Evolutionary conservation across 2,113 vertebrate species (phyloP).

Genomic region (Callionymus lyra): DNA sequence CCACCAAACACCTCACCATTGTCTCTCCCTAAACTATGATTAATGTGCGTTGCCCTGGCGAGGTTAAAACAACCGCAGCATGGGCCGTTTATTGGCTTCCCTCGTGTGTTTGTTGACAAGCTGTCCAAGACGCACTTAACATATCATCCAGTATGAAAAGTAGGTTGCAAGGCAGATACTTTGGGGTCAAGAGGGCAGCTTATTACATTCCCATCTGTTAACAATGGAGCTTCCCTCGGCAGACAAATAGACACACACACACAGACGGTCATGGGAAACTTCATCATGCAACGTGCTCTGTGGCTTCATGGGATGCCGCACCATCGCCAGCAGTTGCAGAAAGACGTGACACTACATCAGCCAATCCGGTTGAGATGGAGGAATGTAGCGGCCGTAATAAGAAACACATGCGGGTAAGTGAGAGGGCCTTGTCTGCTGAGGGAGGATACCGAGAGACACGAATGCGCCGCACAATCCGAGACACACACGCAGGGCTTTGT

Average conservation of each 20-base stretch:
- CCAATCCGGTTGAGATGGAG: constrained; percentile 22
- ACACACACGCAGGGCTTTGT: no score
- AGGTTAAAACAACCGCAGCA: constrained; percentile 61
- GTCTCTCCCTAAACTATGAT: constrained; percentile 48
- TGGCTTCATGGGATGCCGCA: constrained; percentile 37
- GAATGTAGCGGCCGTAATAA: constrained; percentile 49
- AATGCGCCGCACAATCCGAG: constrained; percentile 11
- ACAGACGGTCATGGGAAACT: constrained; percentile 45
- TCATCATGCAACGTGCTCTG: constrained; percentile 37
- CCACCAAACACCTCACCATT: constrained; percentile 65
- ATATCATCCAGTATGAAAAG: constrained; percentile 61
- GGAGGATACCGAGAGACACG: constrained; percentile 45
- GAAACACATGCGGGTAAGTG: constrained; percentile 53
- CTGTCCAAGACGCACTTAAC: constrained; percentile 73
- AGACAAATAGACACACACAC: constrained; percentile 57
- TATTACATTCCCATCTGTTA: constrained; percentile 72
- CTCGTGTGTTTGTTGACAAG: constrained; percentile 78
- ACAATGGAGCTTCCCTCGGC: constrained; percentile 53
- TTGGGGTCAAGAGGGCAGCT: constrained; percentile 59
- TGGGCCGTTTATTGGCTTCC: constrained; percentile 45
- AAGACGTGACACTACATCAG: constrained; percentile 31
- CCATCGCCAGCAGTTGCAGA: constrained; percentile 13
- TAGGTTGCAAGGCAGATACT: constrained; percentile 53
- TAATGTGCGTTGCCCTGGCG: constrained; percentile 52
- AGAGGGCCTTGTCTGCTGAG: constrained; percentile 28